Evolutionary conservation across 1,140 invertebrate species (phyloP), one percentile per base, ranked within the genome.

Genomic region (Dendrolimus punctatus): DNA sequence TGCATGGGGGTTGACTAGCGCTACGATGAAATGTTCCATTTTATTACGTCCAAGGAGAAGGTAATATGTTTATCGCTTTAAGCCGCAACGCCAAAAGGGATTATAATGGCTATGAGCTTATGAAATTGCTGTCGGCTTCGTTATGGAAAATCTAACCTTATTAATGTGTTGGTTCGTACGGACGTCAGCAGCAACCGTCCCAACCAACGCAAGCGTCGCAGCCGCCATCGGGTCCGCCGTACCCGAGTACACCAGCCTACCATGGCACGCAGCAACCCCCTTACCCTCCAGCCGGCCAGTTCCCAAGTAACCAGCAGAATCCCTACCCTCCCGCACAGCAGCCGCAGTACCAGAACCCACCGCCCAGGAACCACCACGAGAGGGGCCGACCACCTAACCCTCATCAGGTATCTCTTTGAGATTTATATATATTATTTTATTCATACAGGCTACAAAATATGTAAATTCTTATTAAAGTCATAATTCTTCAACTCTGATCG

Each of bases 141-240:
- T 78, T 70, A 82, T 80, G 80, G 82, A 85, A 84, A 85, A 85
- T 85, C 83, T 86, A 86, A 86, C 83, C 83, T 86, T 86, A 86
- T 86, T 84, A 86, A 86, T 86, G 83, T 86, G 78, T 86, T 86
- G 83, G 80, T 86, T 76, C 83, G 83, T 86, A 86, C 83, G 83
- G 83, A 86, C 83, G 83, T 84, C 80, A 87, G 74, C 86, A 87
- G 80, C 85, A 87, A 81, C 81, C 82, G 75, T 85, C 81, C 71
- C 88, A 89, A 82, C 82, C 83, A 75, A 75, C 71, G 66, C 88
- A 88, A 79, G 90, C 90, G 68, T 91, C 91, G 76, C 85, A 87
- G 69, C 88, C 83, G 79, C 87, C 76, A 72, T 84, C 84, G 71
- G 87, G 72, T 64, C 88, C 73, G 80, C 80, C 62, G 78, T 84